Percentiles rank a stretch among this genome's conserved stretches.
Evolutionary conservation across 2,888 invertebrate species (phyloP).

Genomic region (Ophion ellenae): DNA sequence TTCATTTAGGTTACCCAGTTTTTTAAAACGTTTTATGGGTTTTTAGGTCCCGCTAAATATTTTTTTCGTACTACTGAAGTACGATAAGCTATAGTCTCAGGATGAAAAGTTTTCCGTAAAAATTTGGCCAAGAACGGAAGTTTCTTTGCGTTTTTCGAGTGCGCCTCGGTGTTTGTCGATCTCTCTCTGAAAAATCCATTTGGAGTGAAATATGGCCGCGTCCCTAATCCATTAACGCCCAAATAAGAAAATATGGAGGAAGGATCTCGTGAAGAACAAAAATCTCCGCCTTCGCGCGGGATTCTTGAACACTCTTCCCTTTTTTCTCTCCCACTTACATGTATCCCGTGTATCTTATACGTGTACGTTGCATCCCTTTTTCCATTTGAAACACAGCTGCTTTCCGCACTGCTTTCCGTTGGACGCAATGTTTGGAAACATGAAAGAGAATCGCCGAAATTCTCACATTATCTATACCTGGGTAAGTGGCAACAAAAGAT

Average conservation of each 20-base stretch:
- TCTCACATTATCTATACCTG: constrained; percentile 13
- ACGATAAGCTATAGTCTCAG: neutral
- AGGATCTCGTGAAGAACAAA: constrained; percentile 54
- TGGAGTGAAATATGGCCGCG: constrained; percentile 78
- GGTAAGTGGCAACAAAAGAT: constrained; percentile 4
- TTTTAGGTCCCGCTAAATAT: neutral
- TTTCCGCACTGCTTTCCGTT: constrained; percentile 39
- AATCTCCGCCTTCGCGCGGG: constrained; percentile 52
- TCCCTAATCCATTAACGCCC: constrained; percentile 70
- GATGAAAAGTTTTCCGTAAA: neutral
- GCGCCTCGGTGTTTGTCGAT: constrained; percentile 35
- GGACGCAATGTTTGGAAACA: neutral
- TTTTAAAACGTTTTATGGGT: neutral
- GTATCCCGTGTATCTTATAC: constrained; percentile 11
- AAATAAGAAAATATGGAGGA: constrained; percentile 41
- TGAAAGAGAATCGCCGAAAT: constrained; percentile 59
- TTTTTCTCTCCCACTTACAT: constrained; percentile 16
- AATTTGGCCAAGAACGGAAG: constrained; percentile 50
- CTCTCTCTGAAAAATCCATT: constrained; percentile 76
- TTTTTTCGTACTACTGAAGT: too few relatives aligned
- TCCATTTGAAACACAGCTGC: constrained; percentile 26
- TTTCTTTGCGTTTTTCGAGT: constrained; percentile 32
- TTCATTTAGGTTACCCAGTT: neutral
- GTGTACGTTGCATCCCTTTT: constrained; percentile 11
- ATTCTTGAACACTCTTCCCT: constrained; percentile 5